Conservation (phyloP, 2,113 vertebrate genomes). For the Ovis canadensis region DNA sequence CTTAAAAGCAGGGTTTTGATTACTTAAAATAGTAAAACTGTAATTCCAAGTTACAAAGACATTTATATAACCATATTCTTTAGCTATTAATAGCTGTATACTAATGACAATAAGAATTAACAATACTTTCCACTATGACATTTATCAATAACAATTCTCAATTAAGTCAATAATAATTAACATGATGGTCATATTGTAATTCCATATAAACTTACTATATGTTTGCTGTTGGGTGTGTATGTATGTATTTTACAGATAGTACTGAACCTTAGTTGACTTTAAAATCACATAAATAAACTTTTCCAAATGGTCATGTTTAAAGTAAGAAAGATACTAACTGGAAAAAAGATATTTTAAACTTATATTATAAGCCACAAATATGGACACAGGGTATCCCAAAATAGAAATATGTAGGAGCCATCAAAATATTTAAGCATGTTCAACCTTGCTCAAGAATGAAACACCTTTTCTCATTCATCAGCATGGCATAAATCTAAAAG, state of each 20-base stretch:
- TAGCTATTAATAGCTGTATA: background rate
- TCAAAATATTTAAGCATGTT: background rate
- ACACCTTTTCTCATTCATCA: background rate
- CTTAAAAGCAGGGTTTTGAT: slow-evolving; percentile 5
- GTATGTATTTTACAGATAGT: background rate
- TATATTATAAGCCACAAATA: background rate
- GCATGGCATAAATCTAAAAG: background rate
- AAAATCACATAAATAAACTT: background rate
- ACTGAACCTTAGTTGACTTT: background rate
- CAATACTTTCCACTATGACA: background rate
- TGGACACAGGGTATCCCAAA: background rate
- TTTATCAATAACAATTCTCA: background rate
- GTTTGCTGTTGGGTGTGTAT: background rate
- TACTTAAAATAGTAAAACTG: slow-evolving; percentile 15
- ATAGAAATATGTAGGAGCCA: background rate
- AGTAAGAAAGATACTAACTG: background rate
- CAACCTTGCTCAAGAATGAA: background rate
- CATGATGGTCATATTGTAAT: background rate
- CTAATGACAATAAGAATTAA: background rate
- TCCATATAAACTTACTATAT: background rate
- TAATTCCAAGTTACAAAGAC: background rate
- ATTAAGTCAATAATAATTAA: background rate
- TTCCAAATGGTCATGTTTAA: background rate
- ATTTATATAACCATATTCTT: background rate
- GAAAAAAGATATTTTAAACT: background rate